phyloP scores from a whole-genome alignment of 2,888 invertebrate species.

The Drepanosiphum platanoidis region DNA sequence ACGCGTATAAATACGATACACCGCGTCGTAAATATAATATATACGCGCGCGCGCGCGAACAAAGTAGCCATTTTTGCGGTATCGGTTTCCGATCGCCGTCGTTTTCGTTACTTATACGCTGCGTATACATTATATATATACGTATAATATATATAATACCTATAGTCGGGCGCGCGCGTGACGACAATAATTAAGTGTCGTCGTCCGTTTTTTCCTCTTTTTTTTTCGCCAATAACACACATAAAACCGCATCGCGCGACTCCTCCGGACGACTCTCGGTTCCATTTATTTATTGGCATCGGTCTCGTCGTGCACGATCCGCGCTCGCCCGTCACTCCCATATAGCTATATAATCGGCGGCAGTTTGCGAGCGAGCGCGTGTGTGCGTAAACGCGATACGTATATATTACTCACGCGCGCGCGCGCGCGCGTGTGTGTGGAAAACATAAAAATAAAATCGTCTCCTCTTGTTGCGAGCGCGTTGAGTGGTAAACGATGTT shows the following conservation, averaged over 20 bases:
- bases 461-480: conserved; percentile 18
- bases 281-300: conserved; percentile 43
- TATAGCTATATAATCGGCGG: neutral
- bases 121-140: no score
- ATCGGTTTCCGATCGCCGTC: conserved; percentile 7
- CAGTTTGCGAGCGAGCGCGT: neutral
- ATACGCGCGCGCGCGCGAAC: no score
- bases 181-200: conserved; percentile 34
- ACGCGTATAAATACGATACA: no score
- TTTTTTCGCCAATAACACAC: neutral
- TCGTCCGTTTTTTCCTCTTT: neutral
- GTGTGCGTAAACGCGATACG: neutral
- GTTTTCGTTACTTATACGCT: neutral
- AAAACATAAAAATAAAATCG: conserved; percentile 45
- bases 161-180: conserved; percentile 11
- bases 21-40: no score
- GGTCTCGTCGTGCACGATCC: conserved; percentile 8
- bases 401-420: neutral
- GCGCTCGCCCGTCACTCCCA: neutral
- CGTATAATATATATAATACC: no score
- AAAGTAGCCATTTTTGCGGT: no score
- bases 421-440: conserved; percentile 2
- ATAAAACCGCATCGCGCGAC: conserved; percentile 2
- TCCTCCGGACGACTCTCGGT: neutral
- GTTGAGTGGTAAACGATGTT: conserved; percentile 62